These are phyloP conservation scores for Trichonephila inaurata DNA, from an alignment of 1,140 invertebrate species.

Conservation along the genomic window DNA sequence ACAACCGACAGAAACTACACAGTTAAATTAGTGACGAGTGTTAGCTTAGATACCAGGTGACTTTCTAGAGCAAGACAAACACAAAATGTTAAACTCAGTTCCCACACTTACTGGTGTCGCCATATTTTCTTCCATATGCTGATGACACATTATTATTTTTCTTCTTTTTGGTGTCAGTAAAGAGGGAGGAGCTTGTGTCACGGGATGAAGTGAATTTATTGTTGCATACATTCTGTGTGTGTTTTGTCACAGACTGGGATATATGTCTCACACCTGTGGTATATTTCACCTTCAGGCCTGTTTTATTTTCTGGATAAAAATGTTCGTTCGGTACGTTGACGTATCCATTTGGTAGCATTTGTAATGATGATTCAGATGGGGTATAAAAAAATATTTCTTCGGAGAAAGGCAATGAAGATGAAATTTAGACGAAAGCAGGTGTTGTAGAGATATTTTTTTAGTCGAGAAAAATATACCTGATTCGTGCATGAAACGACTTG, in stretches of 20 bases:
- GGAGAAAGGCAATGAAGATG: neutral
- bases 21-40: neutral
- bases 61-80: neutral
- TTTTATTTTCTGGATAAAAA: constrained; percentile 5
- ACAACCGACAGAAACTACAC: neutral
- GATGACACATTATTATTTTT: constrained; percentile 35
- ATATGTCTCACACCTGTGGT: constrained; percentile 37
- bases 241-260: constrained; percentile 37
- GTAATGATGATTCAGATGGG: constrained; percentile 13
- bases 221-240: constrained; percentile 11
- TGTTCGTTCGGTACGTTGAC: constrained; percentile 4
- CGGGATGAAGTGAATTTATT: neutral
- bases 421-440: neutral
- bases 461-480: no score
- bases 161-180: neutral
- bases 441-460: neutral
- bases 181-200: constrained; percentile 18
- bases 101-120: neutral
- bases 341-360: neutral
- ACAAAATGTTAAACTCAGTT: neutral
- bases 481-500: no score
- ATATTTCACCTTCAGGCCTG: constrained; percentile 11
- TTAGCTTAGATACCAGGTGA: constrained; percentile 41
- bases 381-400: constrained; percentile 9
- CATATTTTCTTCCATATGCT: constrained; percentile 21